Base-by-base conservation (phyloP, 2,113 vertebrate species). In the Lycocorax pyrrhopterus region DNA sequence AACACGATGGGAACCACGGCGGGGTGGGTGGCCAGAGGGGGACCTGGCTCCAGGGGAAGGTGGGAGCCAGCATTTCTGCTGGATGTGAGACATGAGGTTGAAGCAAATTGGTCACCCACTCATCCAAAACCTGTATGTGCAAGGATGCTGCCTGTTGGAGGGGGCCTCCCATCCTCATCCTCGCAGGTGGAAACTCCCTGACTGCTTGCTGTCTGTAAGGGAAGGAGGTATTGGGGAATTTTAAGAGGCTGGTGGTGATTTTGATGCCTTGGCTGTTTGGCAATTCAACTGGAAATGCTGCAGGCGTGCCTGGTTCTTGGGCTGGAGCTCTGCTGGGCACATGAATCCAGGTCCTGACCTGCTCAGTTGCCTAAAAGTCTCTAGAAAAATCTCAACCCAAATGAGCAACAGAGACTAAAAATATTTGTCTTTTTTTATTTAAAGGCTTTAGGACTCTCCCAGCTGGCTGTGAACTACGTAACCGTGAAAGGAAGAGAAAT, bases 71-170 rank as follows among this genome's bases (percentile, higher is more conserved):
- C 5, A 4, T 46, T 94, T 66, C 58, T 71, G 69, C 51, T 7
- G 41, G 17, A 12, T 1, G 3, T 9, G 0, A 76, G 39, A 15
- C 49, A 33, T 0, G 1, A 51, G 55, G 32, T 14, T 30, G 71
- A 43, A 88, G 37, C 25, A 46, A 64, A 56, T n/a, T 53, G 56
- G 22, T 68, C 7, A 1, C 56, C 47, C 41, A 25, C 63, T 55
- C 59, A 11, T 41, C 69, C 76, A 18, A 69, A 83, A 21, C 9
- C 51, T 22, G n/a, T 1, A 10, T n/a, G 51, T 46, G n/a, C 9
- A 4, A 35, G n/a, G 22, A 13, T 37, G 22, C 23, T 71, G 4
- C 41, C 68, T 73, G 32, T 27, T 49, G 52, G 62, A 46, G 53
- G 43, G 13, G 0, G 1, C 26, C 39, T 89, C 62, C 32, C 39